Percentiles rank a stretch among this genome's conserved stretches.
Evolutionary conservation across 2,888 invertebrate genomes (phyloP).

Genomic region (Malthinus flaveolus): DNA sequence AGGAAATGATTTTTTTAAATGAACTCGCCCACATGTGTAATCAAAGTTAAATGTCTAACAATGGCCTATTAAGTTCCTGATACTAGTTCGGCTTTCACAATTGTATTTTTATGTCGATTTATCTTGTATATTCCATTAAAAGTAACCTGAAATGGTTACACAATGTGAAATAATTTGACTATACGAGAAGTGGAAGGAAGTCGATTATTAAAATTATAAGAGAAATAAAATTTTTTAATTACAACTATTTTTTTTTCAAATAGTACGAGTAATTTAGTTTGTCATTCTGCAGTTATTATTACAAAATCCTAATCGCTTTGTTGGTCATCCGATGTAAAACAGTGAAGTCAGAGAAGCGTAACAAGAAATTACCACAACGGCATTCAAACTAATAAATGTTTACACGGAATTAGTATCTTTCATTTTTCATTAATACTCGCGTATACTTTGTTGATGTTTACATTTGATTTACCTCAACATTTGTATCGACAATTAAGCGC

Average conservation of each 20-base stretch:
- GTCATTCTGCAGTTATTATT: constrained; percentile 15
- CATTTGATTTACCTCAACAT: constrained; percentile 8
- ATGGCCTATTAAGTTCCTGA: constrained; percentile 54
- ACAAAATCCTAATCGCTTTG: constrained; percentile 24
- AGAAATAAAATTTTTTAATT: constrained; percentile 24
- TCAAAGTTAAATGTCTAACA: constrained; percentile 56
- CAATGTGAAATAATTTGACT: constrained; percentile 1
- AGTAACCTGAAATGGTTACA: constrained; percentile 7
- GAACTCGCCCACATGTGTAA: constrained; percentile 57
- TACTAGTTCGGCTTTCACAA: constrained; percentile 50
- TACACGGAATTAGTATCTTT: constrained; percentile 24
- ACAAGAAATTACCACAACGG: constrained; percentile 16
- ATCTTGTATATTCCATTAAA: constrained; percentile 14
- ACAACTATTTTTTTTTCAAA: constrained; percentile 16
- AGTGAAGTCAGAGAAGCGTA: constrained; percentile 16
- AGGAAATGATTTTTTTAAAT: constrained; percentile 56
- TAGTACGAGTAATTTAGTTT: constrained; percentile 21
- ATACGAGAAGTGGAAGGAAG: constrained; percentile 15
- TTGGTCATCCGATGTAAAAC: constrained; percentile 22
- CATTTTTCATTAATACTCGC: constrained; percentile 14
- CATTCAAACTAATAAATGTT: constrained; percentile 22
- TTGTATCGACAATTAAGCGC: constrained; percentile 7
- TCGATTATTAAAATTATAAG: constrained; percentile 21
- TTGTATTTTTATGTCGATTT: constrained; percentile 38
- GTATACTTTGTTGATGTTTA: constrained; percentile 10